Percentiles rank a stretch among this genome's conserved stretches.
Evolutionary conservation across 2,113 vertebrate species (phyloP).

Genomic region (Carassius carassius): DNA sequence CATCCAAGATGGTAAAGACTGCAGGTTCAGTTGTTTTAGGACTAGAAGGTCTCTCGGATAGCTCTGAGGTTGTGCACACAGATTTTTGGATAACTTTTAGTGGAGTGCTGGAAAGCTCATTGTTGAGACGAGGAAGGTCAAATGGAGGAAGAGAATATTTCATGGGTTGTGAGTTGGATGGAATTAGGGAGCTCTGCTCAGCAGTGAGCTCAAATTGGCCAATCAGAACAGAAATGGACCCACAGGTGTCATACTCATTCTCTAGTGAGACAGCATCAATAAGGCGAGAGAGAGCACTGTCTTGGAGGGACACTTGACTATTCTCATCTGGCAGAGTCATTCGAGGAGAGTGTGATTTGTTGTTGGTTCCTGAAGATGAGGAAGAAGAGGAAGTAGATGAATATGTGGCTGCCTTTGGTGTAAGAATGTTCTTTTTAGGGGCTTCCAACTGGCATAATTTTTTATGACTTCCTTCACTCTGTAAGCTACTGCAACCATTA

Average conservation of each 20-base stretch:
- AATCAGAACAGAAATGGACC: conserved; percentile 86
- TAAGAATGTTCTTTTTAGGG: conserved; percentile 64
- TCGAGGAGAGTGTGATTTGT: conserved; percentile 56
- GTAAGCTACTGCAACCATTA: conserved; percentile 16
- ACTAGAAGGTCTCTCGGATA: conserved; percentile 69
- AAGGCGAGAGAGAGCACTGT: conserved; percentile 87
- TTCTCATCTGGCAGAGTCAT: conserved; percentile 61
- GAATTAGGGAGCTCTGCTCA: conserved; percentile 65
- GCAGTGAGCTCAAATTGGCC: conserved; percentile 78
- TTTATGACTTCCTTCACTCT: conserved; percentile 39
- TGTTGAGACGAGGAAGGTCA: not conserved
- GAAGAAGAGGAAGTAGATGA: conserved; percentile 62
- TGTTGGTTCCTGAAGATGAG: conserved; percentile 54
- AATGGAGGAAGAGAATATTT: not conserved
- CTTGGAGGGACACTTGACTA: conserved; percentile 73
- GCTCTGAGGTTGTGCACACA: not conserved
- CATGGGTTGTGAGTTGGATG: not conserved
- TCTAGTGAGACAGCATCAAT: conserved; percentile 85
- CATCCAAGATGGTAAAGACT: conserved; percentile 73
- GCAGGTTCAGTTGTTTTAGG: conserved; percentile 78
- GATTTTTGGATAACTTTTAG: conserved; percentile 32
- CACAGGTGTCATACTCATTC: conserved; percentile 78
- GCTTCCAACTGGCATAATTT: conserved; percentile 10
- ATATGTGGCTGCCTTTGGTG: conserved; percentile 61
- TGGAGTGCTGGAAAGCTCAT: conserved; percentile 41